Base-by-base conservation (phyloP, 2,113 vertebrate species). In the Campylomormyrus numenius region DNA sequence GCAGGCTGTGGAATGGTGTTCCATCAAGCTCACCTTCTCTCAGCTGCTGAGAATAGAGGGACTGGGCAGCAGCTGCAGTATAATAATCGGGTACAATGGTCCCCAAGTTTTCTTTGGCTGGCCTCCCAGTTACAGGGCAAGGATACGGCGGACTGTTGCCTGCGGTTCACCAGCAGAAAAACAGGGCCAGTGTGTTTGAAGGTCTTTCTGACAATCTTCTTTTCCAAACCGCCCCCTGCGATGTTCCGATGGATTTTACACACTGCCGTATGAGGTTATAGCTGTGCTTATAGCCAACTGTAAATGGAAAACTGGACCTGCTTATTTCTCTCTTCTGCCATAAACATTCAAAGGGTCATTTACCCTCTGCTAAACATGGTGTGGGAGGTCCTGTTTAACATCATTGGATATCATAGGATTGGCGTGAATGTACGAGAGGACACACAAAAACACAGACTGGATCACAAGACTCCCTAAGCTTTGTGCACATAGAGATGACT, bases 291-390 rank as follows among this genome's bases (percentile, higher is more conserved):
- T 24, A 89, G 13, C 11, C 15, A 31, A 58, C 39, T 88, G 56
- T 88, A 66, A 53, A 77, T 80, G 66, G 46, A 80, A 89, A 50
- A 74, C 45, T 66, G 70, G 48, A 77, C 66, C 66, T 80, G 35
- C 19, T 24, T 13, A 10, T n/a, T 87, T 9, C n/a, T 35, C n/a
- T 24, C n/a, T 89, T 88, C 5, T 48, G 58, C 42, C 58, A 74
- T 27, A 48, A 48, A 46, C n/a, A 46, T 17, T 49, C 45, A 42
- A 85, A 45, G 53, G 49, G 35, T 88, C 31, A 58, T 58, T 58
- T 88, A n/a, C 9, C 31, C 2, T 52, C 46, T 7, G 8, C 4
- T n/a, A 87, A 87, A 52, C 85, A n/a, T 19, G 24, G 49, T 49
- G 6, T 46, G n/a, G 49, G 46, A 48, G 85, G 85, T 50, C 49